Conservation (phyloP, 2,888 invertebrate genomes). For the Tachina fera region DNA sequence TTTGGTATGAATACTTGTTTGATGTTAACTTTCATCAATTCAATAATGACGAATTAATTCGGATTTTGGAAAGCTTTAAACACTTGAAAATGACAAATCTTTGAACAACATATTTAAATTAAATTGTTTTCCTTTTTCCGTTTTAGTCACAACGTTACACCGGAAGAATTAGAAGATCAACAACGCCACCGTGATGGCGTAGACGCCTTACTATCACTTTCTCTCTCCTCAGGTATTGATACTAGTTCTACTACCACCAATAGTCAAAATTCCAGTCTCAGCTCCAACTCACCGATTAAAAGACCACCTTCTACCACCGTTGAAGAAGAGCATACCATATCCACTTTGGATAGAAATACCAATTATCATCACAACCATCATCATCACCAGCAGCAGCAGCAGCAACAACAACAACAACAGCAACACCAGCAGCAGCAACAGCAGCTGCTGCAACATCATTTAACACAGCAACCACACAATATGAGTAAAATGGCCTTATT, state of each 20-base stretch:
- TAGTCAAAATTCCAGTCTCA: conserved; percentile 71
- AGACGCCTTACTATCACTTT: conserved; percentile 90
- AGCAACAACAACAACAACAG: conserved; percentile 57
- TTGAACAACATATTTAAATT: no score
- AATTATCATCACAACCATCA: conserved; percentile 51
- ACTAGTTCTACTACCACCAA: conserved; percentile 70
- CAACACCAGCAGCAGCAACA: conserved; percentile 63
- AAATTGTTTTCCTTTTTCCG: neutral
- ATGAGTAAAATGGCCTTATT: conserved; percentile 78
- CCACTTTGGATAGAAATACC: conserved; percentile 73
- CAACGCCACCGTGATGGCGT: conserved; percentile 91
- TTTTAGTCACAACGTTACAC: conserved; percentile 80
- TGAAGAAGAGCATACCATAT: conserved; percentile 78
- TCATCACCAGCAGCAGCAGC: conserved; percentile 64
- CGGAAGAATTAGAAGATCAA: conserved; percentile 86
- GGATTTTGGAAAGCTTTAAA: no score
- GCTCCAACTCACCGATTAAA: conserved; percentile 79
- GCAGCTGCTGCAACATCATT: conserved; percentile 59
- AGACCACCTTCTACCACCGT: conserved; percentile 80
- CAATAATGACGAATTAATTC: no score
- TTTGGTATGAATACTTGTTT: no score
- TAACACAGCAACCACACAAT: conserved; percentile 63
- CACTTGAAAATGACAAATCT: no score
- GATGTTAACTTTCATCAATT: no score
- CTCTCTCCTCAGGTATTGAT: conserved; percentile 86